These are phyloP conservation scores for Etia nguti DNA, from an alignment of 2,113 vertebrate genomes.

Conservation along the genomic window DNA sequence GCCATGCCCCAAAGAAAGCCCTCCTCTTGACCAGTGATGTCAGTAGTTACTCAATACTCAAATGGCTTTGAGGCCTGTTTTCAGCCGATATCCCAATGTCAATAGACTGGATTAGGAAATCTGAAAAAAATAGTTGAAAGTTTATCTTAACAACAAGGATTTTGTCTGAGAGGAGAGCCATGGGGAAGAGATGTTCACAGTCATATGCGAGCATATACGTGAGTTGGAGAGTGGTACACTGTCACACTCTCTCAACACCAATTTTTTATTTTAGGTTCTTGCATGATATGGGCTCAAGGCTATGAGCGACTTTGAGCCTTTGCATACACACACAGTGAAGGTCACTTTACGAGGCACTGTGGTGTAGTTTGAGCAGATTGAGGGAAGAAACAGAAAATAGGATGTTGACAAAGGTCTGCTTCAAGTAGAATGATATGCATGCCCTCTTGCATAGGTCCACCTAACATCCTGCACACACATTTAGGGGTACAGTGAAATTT, in stretches of 20 bases:
- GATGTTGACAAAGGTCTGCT: neutral
- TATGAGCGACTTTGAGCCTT: neutral
- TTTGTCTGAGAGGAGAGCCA: neutral
- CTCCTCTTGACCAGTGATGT: neutral
- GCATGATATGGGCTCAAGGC: neutral
- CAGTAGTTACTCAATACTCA: neutral
- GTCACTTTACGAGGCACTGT: neutral
- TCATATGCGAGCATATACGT: neutral
- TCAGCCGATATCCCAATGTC: rapidly evolving
- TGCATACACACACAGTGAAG: neutral
- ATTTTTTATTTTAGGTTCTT: neutral
- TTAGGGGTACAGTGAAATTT: neutral
- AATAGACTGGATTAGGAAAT: neutral
- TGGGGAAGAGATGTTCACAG: rapidly evolving
- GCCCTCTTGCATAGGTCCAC: neutral
- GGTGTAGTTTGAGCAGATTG: neutral
- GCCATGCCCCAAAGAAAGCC: neutral
- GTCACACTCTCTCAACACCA: neutral
- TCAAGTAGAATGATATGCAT: neutral
- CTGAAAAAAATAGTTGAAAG: neutral
- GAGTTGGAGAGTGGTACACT: rapidly evolving
- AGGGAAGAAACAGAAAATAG: neutral
- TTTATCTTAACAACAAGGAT: no score
- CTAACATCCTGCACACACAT: neutral
- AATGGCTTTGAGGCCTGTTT: neutral